Base-by-base conservation (phyloP, 1,140 invertebrate genomes). In the Coptotermes formosanus region DNA sequence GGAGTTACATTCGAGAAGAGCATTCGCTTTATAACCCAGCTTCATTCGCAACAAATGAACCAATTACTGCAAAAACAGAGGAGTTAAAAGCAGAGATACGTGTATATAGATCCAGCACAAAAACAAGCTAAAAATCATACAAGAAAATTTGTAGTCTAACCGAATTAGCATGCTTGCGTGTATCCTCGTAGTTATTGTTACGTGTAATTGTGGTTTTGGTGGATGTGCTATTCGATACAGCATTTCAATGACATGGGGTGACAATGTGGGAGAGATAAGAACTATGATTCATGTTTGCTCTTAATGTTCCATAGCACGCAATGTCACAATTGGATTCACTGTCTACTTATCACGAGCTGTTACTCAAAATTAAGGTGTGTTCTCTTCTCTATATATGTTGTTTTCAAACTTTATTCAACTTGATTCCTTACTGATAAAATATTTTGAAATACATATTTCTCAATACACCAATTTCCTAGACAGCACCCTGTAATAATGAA, bases 351-450 rank as follows among this genome's bases (percentile, higher is more conserved):
- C 19, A 55, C 25, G 25, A 1, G 64, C 64, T 30, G 25, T 30
- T 30, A 75, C 64, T 75, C 64, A 75, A 75, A 75, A 75, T 75
- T 75, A 75, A 75, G 64, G n/a, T 14, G 9, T 8, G 21, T 64
- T 64, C 12, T 21, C 1, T 64, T 64, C 59, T 64, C 7, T 64
- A 23, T 19, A 64, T 8, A 2, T 75, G 25, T 75, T 75, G 64
- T 75, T 75, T 75, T 75, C 25, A 75, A 75, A 75, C n/a, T 75
- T 75, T 75, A 30, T 75, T 75, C n/a, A 75, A 75, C n/a, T 75
- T 16, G 25, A 21, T 21, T 55, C 14, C 19, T 19, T 19, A 19
- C 52, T 55, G 52, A 75, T 75, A 75, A 75, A 25, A 9, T 3
- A 75, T 25, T 55, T 25, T n/a, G 7, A 75, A 6, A 9, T 30